phyloP scores from a whole-genome alignment of 2,888 invertebrate genomes.

The Drosophila affinis region DNA sequence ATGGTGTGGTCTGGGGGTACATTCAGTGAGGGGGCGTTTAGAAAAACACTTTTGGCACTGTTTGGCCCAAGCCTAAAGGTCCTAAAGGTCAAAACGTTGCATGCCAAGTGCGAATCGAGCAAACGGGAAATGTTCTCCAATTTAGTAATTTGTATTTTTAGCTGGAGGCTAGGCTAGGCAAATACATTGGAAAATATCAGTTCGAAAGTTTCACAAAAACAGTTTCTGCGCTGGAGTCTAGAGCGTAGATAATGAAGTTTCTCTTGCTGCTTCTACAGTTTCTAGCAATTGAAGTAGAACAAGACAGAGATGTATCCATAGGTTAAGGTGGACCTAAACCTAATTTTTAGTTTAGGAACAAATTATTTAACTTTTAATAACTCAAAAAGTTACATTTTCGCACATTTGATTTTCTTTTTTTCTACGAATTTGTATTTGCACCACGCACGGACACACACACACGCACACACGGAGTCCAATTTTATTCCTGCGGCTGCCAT shows the following conservation, averaged over 20 bases:
- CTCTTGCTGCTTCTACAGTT: background rate
- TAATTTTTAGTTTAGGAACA: too few relatives aligned
- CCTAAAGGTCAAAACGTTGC: slow-evolving; percentile 44
- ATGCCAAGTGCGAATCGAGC: slow-evolving; percentile 19
- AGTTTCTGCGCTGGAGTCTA: background rate
- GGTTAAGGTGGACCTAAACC: background rate
- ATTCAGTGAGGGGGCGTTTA: slow-evolving; percentile 13
- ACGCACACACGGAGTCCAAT: slow-evolving; percentile 12
- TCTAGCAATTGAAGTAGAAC: too few relatives aligned
- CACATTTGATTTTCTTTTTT: slow-evolving; percentile 10
- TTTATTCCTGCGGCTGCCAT: slow-evolving; percentile 34
- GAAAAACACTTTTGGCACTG: slow-evolving; percentile 22
- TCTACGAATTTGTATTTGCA: slow-evolving; percentile 17
- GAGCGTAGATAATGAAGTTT: background rate
- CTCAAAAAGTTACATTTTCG: background rate
- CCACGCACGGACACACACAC: slow-evolving; percentile 13
- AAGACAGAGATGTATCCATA: background rate
- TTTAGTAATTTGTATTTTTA: slow-evolving; percentile 42
- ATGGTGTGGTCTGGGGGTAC: background rate
- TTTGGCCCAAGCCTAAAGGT: slow-evolving; percentile 17
- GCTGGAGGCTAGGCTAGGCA: slow-evolving; percentile 13
- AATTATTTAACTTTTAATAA: background rate
- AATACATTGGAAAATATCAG: slow-evolving; percentile 6
- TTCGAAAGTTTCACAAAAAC: background rate
- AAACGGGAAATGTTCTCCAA: slow-evolving; percentile 12